A percentile compares a stretch with the other conserved stretches of the same genome.
These are phyloP conservation scores for Drosophila neocordata DNA, from an alignment of 1,140 invertebrate species.

Conservation along the genomic window DNA sequence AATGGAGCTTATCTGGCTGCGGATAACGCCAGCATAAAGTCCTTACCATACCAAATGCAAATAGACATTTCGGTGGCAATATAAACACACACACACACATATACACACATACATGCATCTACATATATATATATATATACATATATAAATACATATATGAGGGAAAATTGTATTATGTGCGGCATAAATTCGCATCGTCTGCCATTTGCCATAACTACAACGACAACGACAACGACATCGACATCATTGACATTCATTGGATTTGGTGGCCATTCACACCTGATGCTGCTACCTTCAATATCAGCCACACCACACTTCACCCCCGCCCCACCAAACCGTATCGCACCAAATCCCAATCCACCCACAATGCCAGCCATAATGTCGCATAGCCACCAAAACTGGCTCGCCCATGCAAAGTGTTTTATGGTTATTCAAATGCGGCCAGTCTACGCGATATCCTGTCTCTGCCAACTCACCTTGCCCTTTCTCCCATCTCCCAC, in stretches of 20 bases:
- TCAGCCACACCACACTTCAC: neutral
- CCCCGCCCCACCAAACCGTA: no score
- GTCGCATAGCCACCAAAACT: no score
- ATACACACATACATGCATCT: conserved; percentile 18
- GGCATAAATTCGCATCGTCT: conserved; percentile 68
- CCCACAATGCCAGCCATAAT: neutral
- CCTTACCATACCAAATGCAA: conserved; percentile 22
- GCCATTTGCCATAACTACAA: conserved; percentile 54
- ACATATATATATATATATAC: neutral
- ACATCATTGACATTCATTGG: conserved; percentile 75
- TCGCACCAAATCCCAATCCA: no score
- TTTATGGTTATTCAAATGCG: conserved; percentile 70
- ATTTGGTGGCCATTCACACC: conserved; percentile 73
- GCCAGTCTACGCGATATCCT: conserved; percentile 37
- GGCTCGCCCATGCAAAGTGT: conserved; percentile 42
- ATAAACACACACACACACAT: conserved; percentile 5
- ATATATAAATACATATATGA: conserved; percentile 5
- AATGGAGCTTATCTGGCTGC: conserved; percentile 66
- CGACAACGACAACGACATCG: conserved; percentile 48
- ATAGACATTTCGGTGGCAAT: conserved; percentile 39
- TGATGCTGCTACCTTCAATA: conserved; percentile 49
- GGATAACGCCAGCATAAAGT: conserved; percentile 56
- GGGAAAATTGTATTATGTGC: conserved; percentile 62
- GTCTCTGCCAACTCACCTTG: neutral
- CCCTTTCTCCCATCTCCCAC: neutral